Conservation (phyloP, 2,113 vertebrate genomes). For the Aix galericulata region DNA sequence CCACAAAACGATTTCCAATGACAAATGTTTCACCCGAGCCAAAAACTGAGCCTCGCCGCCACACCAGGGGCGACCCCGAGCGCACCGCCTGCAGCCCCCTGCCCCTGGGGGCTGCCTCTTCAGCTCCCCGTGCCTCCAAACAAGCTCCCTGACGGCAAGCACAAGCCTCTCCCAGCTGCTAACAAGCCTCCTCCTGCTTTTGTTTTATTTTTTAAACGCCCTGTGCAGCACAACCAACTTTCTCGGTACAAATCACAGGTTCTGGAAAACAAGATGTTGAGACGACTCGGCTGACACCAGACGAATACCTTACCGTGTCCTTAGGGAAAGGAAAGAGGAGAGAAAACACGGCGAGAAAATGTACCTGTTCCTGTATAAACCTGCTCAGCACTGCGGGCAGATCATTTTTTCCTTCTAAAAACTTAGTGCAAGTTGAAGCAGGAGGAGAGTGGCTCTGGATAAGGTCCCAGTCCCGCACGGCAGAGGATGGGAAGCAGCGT, state of each 20-base stretch:
- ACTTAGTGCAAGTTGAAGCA: neutral
- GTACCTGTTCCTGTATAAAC: neutral
- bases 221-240: neutral
- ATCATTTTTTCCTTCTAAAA: neutral
- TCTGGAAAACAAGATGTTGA: slow-evolving; percentile 54
- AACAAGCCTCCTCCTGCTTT: neutral
- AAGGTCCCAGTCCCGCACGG: too few species aligned
- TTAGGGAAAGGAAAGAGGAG: slow-evolving; percentile 9
- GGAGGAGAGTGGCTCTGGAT: neutral
- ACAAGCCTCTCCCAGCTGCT: neutral
- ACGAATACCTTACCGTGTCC: slow-evolving; percentile 9
- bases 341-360: neutral
- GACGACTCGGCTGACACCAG: neutral
- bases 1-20: neutral
- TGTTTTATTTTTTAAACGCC: neutral
- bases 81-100: neutral
- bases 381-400: neutral
- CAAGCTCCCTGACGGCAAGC: neutral
- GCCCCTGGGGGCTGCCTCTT: neutral
- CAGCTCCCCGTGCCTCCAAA: neutral
- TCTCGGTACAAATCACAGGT: neutral
- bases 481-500: neutral
- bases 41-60: neutral
- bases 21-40: neutral
- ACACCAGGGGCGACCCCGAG: neutral